A percentile compares a stretch with the other conserved stretches of the same genome.
phyloP scores from a whole-genome alignment of 2,113 vertebrate species.

The Chamaetylas fuelleborni region DNA sequence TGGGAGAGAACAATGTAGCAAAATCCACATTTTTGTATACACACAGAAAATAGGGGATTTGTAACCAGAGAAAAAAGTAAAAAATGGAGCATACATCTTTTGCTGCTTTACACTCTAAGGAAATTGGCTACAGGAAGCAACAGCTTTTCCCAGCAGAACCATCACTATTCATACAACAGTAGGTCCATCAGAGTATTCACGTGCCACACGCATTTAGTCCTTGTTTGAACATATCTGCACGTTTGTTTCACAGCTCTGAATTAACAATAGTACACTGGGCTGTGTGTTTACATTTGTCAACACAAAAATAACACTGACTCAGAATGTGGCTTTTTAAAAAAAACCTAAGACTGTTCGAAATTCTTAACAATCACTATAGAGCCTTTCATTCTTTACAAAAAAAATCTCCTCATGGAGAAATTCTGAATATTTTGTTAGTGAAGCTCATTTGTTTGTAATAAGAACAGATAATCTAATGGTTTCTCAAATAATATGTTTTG shows the following conservation, averaged over 20 bases:
- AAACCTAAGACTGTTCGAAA: neutral
- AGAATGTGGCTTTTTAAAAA: neutral
- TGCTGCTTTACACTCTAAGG: neutral
- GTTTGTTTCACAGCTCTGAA: constrained; percentile 6
- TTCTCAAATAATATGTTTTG: neutral
- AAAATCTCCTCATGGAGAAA: neutral
- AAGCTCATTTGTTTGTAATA: neutral
- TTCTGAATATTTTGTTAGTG: neutral
- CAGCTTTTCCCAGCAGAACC: neutral
- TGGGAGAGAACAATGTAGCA: constrained; percentile 47
- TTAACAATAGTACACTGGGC: neutral
- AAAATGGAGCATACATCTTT: neutral
- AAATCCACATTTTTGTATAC: neutral
- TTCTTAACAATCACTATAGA: neutral
- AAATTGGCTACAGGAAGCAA: neutral
- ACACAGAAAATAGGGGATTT: constrained; percentile 5
- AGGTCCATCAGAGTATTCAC: neutral
- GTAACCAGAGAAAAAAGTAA: neutral
- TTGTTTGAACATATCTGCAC: neutral
- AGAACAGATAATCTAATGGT: neutral
- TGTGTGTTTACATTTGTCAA: neutral
- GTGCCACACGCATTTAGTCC: neutral
- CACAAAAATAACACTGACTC: neutral
- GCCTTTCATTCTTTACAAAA: neutral
- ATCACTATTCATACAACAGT: neutral